Conservation (phyloP, 2,113 vertebrate genomes). For the Anseranas semipalmata region DNA sequence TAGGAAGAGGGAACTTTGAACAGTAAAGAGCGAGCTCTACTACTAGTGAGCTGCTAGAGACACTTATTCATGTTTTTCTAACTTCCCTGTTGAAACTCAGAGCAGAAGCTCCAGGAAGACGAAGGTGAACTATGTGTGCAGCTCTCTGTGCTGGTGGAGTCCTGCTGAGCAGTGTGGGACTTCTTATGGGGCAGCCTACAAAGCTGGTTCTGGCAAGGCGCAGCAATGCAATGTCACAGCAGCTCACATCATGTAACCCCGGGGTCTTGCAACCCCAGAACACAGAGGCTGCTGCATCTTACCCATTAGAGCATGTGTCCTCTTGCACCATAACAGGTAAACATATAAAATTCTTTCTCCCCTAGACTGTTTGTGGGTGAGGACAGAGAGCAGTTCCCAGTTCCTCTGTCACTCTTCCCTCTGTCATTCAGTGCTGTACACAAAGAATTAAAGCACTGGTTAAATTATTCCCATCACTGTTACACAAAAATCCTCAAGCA, state of each 20-base stretch:
- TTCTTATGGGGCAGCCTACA: background rate
- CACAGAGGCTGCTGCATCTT: background rate
- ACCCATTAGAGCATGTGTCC: background rate
- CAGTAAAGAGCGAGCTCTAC: background rate
- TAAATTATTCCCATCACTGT: background rate
- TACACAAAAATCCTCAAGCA: background rate
- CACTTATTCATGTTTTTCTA: background rate
- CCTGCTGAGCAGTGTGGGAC: rapidly evolving
- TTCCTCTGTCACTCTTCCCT: background rate
- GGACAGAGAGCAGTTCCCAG: background rate
- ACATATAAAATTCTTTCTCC: background rate
- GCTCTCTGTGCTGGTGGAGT: background rate
- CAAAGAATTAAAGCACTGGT: background rate
- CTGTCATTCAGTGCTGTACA: background rate
- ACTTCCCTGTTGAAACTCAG: background rate
- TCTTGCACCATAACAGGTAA: background rate
- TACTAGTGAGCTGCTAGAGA: background rate
- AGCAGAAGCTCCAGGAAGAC: background rate
- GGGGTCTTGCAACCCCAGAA: background rate
- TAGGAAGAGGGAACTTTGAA: background rate
- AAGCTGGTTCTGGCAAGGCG: background rate
- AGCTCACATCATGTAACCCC: background rate
- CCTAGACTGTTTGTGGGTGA: background rate
- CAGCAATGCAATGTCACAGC: background rate
- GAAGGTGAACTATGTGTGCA: background rate